A percentile compares a stretch with the other conserved stretches of the same genome.
Evolutionary conservation across 2,888 invertebrate species (phyloP).

Genomic region (Scaptomyza parva): DNA sequence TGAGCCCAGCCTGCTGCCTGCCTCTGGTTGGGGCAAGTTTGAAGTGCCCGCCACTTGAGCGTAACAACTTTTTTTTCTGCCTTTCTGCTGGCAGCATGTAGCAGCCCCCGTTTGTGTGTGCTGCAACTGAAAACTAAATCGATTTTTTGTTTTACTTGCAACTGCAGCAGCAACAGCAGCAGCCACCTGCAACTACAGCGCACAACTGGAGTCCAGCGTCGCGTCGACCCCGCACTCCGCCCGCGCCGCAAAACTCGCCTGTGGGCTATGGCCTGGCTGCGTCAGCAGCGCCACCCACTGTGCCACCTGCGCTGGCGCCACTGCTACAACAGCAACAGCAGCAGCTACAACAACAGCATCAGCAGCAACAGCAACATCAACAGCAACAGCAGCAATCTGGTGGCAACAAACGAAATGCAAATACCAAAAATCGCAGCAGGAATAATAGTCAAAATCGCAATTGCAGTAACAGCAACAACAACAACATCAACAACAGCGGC

Average conservation of each 20-base stretch:
- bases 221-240: conserved; percentile 67
- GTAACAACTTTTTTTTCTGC: conserved; percentile 50
- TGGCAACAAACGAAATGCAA: conserved; percentile 43
- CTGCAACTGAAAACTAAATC: conserved; percentile 71
- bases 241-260: conserved; percentile 77
- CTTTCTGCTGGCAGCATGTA: too few relatives aligned
- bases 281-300: conserved; percentile 25
- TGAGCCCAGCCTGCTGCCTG: conserved; percentile 51
- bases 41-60: conserved; percentile 72
- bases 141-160: conserved; percentile 60
- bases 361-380: conserved; percentile 40
- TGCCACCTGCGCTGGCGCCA: conserved; percentile 59
- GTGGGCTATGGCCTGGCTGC: conserved; percentile 65
- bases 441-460: conserved; percentile 32
- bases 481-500: conserved; percentile 41
- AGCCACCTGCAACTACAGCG: conserved; percentile 36
- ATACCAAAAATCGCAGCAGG: conserved; percentile 43
- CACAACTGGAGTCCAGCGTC: conserved; percentile 63
- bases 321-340: conserved; percentile 56
- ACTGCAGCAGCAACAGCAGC: conserved; percentile 41
- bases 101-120: conserved; percentile 22
- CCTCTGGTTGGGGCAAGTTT: conserved; percentile 55
- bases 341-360: conserved; percentile 46
- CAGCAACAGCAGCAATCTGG: conserved; percentile 42
- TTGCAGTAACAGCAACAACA: conserved; percentile 19